Evolutionary conservation across 2,888 invertebrate genomes (phyloP).

Genomic region (Emmelina monodactyla): DNA sequence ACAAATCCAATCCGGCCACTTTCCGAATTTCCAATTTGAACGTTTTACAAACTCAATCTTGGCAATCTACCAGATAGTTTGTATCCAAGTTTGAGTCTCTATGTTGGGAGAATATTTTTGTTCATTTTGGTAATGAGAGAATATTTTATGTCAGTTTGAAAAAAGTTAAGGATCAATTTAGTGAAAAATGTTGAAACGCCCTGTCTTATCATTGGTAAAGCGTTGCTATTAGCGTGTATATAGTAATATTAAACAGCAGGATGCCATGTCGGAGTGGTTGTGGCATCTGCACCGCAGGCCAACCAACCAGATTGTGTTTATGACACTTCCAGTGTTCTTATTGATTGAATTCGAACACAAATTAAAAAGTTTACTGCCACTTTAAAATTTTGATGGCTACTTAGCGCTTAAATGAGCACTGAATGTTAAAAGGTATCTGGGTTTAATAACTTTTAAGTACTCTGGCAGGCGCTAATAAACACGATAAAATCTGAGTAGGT

Average conservation of each 20-base stretch:
- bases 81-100: not conserved
- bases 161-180: constrained; percentile 59
- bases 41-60: not conserved
- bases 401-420: too few relatives aligned
- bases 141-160: too few relatives aligned
- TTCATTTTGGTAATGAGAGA: not conserved
- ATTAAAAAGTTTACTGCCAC: constrained; percentile 23
- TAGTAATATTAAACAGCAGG: constrained; percentile 50
- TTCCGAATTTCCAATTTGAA: not conserved
- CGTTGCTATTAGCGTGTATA: constrained; percentile 48
- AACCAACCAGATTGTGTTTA: constrained; percentile 30
- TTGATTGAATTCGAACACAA: constrained; percentile 42
- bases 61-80: not conserved
- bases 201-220: constrained; percentile 44
- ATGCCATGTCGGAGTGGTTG: constrained; percentile 33
- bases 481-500: too few relatives aligned
- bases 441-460: too few relatives aligned
- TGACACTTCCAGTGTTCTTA: constrained; percentile 38
- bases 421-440: too few relatives aligned
- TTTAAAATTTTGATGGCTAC: not conserved
- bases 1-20: constrained; percentile 25
- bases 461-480: too few relatives aligned
- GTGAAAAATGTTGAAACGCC: constrained; percentile 44
- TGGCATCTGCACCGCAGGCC: constrained; percentile 27
- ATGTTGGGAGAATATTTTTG: not conserved